Percentiles rank a stretch among this genome's conserved stretches.
phyloP scores from a whole-genome alignment of 1,140 invertebrate genomes.

The Drosophila erecta region DNA sequence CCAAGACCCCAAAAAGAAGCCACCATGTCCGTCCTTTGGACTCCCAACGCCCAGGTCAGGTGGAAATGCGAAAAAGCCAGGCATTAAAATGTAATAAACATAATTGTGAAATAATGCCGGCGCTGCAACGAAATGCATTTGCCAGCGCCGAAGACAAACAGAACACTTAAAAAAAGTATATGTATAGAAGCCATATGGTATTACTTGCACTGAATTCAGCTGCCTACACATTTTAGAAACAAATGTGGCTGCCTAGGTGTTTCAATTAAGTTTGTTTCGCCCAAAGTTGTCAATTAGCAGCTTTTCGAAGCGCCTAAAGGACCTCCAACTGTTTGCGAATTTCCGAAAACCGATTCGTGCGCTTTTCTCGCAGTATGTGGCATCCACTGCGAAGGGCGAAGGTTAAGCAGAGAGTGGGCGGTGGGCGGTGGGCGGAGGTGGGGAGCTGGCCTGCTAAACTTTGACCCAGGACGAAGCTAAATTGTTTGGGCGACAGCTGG shows the following conservation, averaged over 20 bases:
- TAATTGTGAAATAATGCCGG: slow-evolving; percentile 71
- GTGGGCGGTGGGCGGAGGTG: neutral
- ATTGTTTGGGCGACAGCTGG: slow-evolving; percentile 75
- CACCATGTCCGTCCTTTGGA: slow-evolving; percentile 12
- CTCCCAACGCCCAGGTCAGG: slow-evolving; percentile 29
- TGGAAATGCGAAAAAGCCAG: slow-evolving; percentile 37
- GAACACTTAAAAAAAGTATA: neutral
- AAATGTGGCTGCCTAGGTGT: neutral
- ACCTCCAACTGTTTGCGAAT: neutral
- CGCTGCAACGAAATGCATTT: slow-evolving; percentile 44
- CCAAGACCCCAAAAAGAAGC: neutral
- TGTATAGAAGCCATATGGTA: too few relatives aligned
- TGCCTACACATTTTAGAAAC: too few relatives aligned
- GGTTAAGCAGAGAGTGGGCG: slow-evolving; percentile 14
- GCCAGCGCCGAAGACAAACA: slow-evolving; percentile 1
- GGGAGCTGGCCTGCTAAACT: slow-evolving; percentile 62
- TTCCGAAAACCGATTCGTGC: neutral
- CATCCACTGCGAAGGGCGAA: slow-evolving; percentile 30
- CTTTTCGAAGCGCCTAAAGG: neutral
- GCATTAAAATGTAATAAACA: slow-evolving; percentile 80
- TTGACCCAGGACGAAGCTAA: slow-evolving; percentile 74
- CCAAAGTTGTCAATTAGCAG: neutral
- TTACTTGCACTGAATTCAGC: too few relatives aligned
- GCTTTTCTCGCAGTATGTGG: slow-evolving; percentile 19
- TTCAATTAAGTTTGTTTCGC: neutral